Base-by-base conservation (phyloP, 2,797 vertebrate genomes). In the Semaprochilodus insignis region DNA sequence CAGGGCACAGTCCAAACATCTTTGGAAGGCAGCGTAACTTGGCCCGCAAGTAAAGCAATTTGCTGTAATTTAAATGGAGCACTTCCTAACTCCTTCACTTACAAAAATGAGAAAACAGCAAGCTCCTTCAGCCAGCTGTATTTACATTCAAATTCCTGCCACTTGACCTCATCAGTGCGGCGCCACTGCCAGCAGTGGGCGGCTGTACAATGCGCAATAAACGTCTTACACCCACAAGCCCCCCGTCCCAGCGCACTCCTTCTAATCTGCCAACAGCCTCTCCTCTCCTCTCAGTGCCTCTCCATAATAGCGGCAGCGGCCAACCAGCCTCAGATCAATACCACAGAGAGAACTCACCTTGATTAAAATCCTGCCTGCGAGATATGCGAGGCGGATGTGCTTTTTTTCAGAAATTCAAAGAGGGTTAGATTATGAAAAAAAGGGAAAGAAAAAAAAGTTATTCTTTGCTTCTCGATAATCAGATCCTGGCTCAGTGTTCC, bases 281-380 rank as follows among this genome's bases (percentile, higher is more conserved):
- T 67, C 81, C 60, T 76, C 31, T 67, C 81, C 83, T 88, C 81
- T 87, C 63, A 78, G 54, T 70, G 51, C 74, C 83, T 77, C 77
- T 81, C 63, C 17, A 78, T 73, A 82, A 81, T 75, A 78, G 79
- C 25, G 51, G 70, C 77, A 62, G 40, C 6, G 59, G 81, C 54
- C 79, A 81, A 80, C 83, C 83, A 71, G 51, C 55, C 51, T 34
- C 36, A 80, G 83, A 86, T 88, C 87, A 88, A 85, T 88, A 86
- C 78, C 72, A 71, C 40, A 27, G 78, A 80, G 81, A 81, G 73
- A 88, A 76, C 85, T 77, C 84, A 87, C 86, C 82, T 86, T 89
- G 87, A 89, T 91, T 90, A 87, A 86, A 87, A 87, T 86, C 79
- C 80, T 79, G 74, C 81, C 77, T 23, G 78, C 25, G 70, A 78